Evolutionary conservation across 2,888 invertebrate genomes (phyloP).

Genomic region (Cecidostiba fungosa): DNA sequence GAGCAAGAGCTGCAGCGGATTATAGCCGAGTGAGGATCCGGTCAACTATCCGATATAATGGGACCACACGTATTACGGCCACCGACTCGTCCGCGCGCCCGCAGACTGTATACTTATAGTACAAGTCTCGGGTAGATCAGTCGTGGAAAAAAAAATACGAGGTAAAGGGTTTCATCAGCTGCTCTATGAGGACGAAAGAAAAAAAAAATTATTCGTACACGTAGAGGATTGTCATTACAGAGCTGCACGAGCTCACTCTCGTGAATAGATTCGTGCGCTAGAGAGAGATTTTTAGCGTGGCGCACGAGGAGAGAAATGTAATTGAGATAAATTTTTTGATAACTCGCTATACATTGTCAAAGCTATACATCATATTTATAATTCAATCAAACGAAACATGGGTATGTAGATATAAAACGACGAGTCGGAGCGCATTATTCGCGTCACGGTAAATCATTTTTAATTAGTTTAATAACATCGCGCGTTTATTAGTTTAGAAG

Average conservation of each 20-base stretch:
- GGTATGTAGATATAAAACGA: background rate
- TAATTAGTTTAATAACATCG: background rate
- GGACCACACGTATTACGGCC: slow-evolving; percentile 31
- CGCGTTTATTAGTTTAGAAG: background rate
- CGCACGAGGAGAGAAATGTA: too few species aligned
- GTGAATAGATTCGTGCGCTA: too few species aligned
- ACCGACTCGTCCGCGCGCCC: background rate
- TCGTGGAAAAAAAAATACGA: background rate
- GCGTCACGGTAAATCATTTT: background rate
- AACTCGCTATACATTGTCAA: too few species aligned
- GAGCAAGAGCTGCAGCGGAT: slow-evolving; percentile 3
- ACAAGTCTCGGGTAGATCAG: background rate
- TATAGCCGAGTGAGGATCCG: slow-evolving; percentile 18
- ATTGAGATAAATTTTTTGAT: too few species aligned
- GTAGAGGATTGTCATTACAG: background rate
- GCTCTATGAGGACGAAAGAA: background rate
- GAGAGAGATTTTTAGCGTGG: too few species aligned
- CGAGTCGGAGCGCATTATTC: background rate
- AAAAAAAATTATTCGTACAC: background rate
- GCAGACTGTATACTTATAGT: background rate
- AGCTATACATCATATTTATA: too few species aligned
- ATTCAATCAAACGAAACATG: too few species aligned
- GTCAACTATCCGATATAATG: slow-evolving; percentile 40
- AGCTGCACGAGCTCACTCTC: too few species aligned
- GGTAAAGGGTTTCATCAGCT: background rate